Base-by-base conservation (phyloP, 2,888 invertebrate species). In the Odontothrips loti region DNA sequence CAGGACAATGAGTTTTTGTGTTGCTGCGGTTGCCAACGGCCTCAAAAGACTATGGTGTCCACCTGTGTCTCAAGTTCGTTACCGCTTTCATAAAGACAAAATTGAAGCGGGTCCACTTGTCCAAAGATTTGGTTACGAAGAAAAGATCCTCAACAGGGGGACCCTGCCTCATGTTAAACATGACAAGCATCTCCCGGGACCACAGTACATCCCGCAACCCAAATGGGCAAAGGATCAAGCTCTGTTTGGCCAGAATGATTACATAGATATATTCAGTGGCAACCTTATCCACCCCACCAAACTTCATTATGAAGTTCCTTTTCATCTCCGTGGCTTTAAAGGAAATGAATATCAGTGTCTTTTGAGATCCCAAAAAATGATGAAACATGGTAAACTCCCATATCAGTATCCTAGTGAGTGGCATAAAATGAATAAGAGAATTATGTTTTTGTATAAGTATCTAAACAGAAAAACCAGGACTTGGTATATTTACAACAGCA, bases 161-260 rank as follows among this genome's bases (percentile, higher is more conserved):
- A 85, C 92, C 47, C 87, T 96, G 81, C 95, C 96, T 0, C 91
- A 94, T 85, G 85, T 89, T 68, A 88, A 90, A 81, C 87, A 88
- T 82, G 89, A 90, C 1, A 86, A 91, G 8, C 91, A 92, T 0
- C 90, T 94, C 86, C 95, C 95, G 0, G 88, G 90, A 63, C 34
- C 47, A 29, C 68, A 84, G 86, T 91, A 86, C 85, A 90, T 91
- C 81, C 96, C 96, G 4, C 90, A 89, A 83, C 91, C 96, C 88
- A 85, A 87, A 0, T 98, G 97, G 97, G 86, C 89, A 0, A 90
- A 92, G 84, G 93, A 92, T 84, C 91, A 91, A 85, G 96, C 97
- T 1, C 87, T 96, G 0, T 96, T 95, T 89, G 98, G 98, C 0
- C 97, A 97, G 87, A 98, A 98, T 88, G 98, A 98, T 87, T 98